Evolutionary conservation across 2,888 invertebrate species (phyloP).

Genomic region (Catonia carolina): DNA sequence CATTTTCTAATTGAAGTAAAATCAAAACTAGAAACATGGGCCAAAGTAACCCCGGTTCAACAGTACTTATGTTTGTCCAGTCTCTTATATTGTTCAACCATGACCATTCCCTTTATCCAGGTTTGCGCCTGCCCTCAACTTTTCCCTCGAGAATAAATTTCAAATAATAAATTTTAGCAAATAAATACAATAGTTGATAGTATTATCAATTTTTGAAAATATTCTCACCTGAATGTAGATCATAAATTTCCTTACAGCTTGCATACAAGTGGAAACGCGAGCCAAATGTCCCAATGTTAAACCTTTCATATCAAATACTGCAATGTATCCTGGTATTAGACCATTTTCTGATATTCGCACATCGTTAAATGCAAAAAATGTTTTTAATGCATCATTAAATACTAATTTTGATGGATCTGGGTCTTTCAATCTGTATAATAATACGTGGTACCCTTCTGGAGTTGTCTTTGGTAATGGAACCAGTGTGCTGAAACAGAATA

Average conservation of each 20-base stretch:
- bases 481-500: conserved; percentile 34
- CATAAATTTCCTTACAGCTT: conserved; percentile 36
- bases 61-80: too few species aligned
- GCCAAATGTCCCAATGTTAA: conserved; percentile 36
- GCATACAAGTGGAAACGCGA: conserved; percentile 32
- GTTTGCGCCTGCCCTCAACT: too few species aligned
- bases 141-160: too few species aligned
- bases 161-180: too few species aligned
- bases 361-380: conserved; percentile 38
- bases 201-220: too few species aligned
- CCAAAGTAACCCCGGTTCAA: too few species aligned
- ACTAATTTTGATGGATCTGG: conserved; percentile 34
- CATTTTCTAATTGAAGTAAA: too few species aligned
- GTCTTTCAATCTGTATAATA: conserved; percentile 37
- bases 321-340: conserved; percentile 35
- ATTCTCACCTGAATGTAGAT: conserved; percentile 39
- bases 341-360: conserved; percentile 37
- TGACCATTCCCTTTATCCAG: too few species aligned
- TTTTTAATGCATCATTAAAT: conserved; percentile 31
- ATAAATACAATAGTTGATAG: too few species aligned
- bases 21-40: too few species aligned
- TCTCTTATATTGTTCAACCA: too few species aligned
- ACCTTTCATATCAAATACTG: conserved; percentile 38
- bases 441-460: conserved; percentile 36
- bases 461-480: conserved; percentile 33